Conservation (phyloP, 1,140 invertebrate genomes). For the Gerris buenoi region DNA sequence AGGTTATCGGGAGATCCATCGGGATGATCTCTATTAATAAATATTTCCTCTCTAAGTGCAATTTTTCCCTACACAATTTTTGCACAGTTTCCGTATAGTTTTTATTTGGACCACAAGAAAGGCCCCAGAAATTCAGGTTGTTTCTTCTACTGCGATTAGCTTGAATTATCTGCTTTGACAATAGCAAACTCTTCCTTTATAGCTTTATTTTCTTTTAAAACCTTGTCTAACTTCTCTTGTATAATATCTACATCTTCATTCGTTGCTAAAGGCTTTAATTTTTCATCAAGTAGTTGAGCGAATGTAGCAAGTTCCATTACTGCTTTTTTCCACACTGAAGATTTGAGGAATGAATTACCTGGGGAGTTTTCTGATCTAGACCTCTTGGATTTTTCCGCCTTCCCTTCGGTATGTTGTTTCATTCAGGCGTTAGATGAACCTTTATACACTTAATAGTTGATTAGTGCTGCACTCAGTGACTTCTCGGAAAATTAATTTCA, state of each 20-base stretch:
- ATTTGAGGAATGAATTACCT: too few species aligned
- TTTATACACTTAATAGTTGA: too few species aligned
- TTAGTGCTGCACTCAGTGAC: too few species aligned
- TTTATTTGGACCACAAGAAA: not conserved
- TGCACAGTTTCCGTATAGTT: not conserved
- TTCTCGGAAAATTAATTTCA: too few species aligned
- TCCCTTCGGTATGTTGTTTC: too few species aligned
- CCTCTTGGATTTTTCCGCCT: too few species aligned
- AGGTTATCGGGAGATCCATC: not conserved
- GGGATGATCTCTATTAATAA: not conserved
- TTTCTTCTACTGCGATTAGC: not conserved
- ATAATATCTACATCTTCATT: not conserved
- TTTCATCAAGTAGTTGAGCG: not conserved
- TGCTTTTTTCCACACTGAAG: too few species aligned
- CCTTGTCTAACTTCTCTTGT: not conserved
- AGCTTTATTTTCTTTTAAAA: not conserved
- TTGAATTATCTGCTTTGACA: not conserved
- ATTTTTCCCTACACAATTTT: not conserved
- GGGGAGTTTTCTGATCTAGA: too few species aligned
- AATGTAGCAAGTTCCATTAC: not conserved
- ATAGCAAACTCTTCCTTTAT: not conserved
- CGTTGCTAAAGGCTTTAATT: not conserved
- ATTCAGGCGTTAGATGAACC: too few species aligned
- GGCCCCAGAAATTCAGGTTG: not conserved
- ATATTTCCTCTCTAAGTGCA: not conserved